A percentile compares a stretch with the other conserved stretches of the same genome.
These are phyloP conservation scores for Camptogramma bilineatum DNA, from an alignment of 2,888 invertebrate genomes.

Conservation along the genomic window DNA sequence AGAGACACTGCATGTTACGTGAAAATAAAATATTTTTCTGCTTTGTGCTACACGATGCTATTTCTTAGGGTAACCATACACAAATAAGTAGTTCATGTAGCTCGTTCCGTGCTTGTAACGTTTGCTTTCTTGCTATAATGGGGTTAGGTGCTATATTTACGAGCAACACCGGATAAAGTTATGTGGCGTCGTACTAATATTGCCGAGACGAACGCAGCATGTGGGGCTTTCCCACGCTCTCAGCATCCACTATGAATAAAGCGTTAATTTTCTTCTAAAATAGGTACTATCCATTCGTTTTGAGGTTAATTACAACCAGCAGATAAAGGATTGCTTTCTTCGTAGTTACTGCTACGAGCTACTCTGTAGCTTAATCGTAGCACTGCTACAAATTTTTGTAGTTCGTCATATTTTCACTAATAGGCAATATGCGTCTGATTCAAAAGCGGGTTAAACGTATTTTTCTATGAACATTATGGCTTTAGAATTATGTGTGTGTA, in stretches of 20 bases:
- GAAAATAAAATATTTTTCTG: constrained; percentile 18
- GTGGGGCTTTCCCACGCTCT: constrained; percentile 63
- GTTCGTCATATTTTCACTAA: not conserved
- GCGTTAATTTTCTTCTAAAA: constrained; percentile 46
- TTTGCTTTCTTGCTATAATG: constrained; percentile 65
- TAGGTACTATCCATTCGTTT: constrained; percentile 26
- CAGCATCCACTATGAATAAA: constrained; percentile 44
- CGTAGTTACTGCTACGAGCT: constrained; percentile 20
- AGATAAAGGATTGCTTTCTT: constrained; percentile 16
- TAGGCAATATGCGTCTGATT: too few relatives aligned
- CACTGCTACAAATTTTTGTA: constrained; percentile 12
- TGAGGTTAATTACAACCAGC: constrained; percentile 26
- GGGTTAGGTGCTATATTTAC: constrained; percentile 67
- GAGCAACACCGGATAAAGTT: constrained; percentile 69
- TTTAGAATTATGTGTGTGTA: too few relatives aligned
- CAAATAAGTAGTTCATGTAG: constrained; percentile 41
- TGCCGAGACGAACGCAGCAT: constrained; percentile 62
- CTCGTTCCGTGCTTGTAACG: constrained; percentile 45
- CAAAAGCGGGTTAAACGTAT: too few relatives aligned
- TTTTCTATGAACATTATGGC: too few relatives aligned
- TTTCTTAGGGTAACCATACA: constrained; percentile 40
- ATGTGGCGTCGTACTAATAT: constrained; percentile 70
- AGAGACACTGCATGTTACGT: constrained; percentile 3
- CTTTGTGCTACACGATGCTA: constrained; percentile 32
- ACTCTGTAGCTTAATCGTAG: constrained; percentile 29